Evolutionary conservation across 2,888 invertebrate genomes (phyloP).

Genomic region (Ferdinandea cuprea): DNA sequence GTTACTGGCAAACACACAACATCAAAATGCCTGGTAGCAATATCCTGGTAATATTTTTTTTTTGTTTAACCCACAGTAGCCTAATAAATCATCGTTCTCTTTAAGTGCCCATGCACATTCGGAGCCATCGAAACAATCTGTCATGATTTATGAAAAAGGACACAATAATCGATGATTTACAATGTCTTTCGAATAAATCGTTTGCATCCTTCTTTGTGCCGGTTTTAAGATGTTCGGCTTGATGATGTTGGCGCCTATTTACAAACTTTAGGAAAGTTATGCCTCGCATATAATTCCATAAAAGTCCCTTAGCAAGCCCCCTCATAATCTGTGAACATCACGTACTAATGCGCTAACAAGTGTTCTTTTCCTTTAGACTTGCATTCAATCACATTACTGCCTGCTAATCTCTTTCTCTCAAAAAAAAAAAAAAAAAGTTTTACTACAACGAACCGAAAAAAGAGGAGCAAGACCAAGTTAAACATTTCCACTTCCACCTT

Average conservation of each 20-base stretch:
- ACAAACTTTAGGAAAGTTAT: conserved; percentile 11
- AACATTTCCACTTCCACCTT: conserved; percentile 34
- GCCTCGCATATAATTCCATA: conserved; percentile 3
- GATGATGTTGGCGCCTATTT: conserved; percentile 47
- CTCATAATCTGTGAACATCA: conserved; percentile 43
- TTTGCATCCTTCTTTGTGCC: background rate
- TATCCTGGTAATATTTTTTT: conserved; percentile 32
- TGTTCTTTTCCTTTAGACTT: conserved; percentile 38
- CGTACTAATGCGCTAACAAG: conserved; percentile 70
- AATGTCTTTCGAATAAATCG: conserved; percentile 42
- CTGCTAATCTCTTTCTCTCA: conserved; percentile 47
- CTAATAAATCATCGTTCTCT: conserved; percentile 67
- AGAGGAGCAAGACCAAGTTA: background rate
- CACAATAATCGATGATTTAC: conserved; percentile 70
- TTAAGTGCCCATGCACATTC: conserved; percentile 54
- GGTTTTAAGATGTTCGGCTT: background rate
- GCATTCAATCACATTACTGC: conserved; percentile 66
- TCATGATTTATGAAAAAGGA: conserved; percentile 74
- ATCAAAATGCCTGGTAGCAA: conserved; percentile 27
- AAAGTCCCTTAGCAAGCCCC: conserved; percentile 35
- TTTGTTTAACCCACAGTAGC: conserved; percentile 55
- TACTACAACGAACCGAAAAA: background rate
- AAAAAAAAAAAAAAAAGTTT: no score
- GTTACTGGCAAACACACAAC: background rate
- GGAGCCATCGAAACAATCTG: conserved; percentile 62